These are phyloP conservation scores for Dunckerocampus dactyliophorus DNA, from an alignment of 2,113 vertebrate species.

Conservation along the genomic window DNA sequence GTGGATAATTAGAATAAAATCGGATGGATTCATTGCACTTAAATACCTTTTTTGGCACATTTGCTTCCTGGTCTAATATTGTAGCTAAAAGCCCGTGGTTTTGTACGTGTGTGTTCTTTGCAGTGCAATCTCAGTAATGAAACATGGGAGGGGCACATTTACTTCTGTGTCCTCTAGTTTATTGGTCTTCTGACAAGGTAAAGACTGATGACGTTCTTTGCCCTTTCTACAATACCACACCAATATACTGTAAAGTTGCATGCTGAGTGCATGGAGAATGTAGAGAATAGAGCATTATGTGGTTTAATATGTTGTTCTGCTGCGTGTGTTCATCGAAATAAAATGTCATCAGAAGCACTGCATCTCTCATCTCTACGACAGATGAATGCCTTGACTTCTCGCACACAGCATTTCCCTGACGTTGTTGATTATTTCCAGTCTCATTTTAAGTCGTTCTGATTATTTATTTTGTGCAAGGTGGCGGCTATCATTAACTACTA, in stretches of 20 bases:
- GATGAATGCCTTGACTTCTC: too few species aligned
- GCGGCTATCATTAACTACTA: too few species aligned
- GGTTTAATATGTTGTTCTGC: too few species aligned
- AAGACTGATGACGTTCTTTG: constrained; percentile 32
- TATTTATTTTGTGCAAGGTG: too few species aligned
- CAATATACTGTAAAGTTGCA: background rate
- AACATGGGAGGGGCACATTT: constrained; percentile 25
- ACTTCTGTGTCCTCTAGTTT: constrained; percentile 23
- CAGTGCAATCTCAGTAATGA: constrained; percentile 62
- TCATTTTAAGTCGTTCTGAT: too few species aligned
- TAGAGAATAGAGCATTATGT: background rate
- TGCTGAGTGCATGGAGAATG: background rate
- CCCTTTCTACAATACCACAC: constrained; percentile 33
- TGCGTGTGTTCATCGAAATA: too few species aligned
- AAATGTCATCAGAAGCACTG: too few species aligned
- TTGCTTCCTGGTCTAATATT: constrained; percentile 14
- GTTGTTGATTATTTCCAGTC: too few species aligned
- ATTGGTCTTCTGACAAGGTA: constrained; percentile 30
- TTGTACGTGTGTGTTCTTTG: constrained; percentile 20
- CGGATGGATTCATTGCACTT: constrained; percentile 9
- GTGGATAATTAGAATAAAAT: constrained; percentile 2
- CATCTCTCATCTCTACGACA: too few species aligned
- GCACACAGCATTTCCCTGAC: too few species aligned
- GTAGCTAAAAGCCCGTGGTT: constrained; percentile 12
- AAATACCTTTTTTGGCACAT: constrained; percentile 21